phyloP scores from a whole-genome alignment of 1,140 invertebrate species.

The Drosophila rufa region DNA sequence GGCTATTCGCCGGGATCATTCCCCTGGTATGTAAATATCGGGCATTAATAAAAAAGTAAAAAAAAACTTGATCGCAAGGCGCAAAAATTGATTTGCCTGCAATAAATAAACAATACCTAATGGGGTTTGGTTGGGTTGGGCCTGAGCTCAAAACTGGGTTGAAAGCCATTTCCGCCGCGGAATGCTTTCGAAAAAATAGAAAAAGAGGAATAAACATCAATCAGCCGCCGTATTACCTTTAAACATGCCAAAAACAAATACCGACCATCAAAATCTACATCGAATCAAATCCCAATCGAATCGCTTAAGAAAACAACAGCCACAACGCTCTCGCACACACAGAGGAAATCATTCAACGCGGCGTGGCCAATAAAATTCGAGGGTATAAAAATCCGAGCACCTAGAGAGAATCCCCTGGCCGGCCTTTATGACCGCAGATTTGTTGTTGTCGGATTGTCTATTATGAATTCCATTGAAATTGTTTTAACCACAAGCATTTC shows the following conservation, averaged over 20 bases:
- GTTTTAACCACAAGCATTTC: constrained; percentile 60
- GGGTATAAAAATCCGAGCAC: constrained; percentile 31
- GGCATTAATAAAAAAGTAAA: constrained; percentile 35
- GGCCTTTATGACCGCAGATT: constrained; percentile 38
- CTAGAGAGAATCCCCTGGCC: constrained; percentile 5
- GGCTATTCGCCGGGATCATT: constrained; percentile 21
- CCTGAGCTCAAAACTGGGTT: constrained; percentile 23
- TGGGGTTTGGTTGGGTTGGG: constrained; percentile 19
- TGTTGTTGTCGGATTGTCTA: constrained; percentile 49
- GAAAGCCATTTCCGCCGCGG: constrained; percentile 60
- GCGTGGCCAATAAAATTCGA: constrained; percentile 57
- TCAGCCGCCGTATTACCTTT: constrained; percentile 72
- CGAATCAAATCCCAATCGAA: constrained; percentile 71
- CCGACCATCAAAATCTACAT: constrained; percentile 65
- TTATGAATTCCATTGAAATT: constrained; percentile 76
- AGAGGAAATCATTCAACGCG: constrained; percentile 68
- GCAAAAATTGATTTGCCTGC: constrained; percentile 42
- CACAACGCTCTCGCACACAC: constrained; percentile 35
- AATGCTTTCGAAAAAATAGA: constrained; percentile 35
- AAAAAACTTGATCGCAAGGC: background rate
- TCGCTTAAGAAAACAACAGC: constrained; percentile 67
- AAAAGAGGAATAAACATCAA: constrained; percentile 63
- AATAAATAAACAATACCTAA: constrained; percentile 71
- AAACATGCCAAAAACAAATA: constrained; percentile 84
- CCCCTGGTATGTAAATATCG: constrained; percentile 31